Conservation (phyloP, 2,113 vertebrate genomes). For the Macroglossus sobrinus region DNA sequence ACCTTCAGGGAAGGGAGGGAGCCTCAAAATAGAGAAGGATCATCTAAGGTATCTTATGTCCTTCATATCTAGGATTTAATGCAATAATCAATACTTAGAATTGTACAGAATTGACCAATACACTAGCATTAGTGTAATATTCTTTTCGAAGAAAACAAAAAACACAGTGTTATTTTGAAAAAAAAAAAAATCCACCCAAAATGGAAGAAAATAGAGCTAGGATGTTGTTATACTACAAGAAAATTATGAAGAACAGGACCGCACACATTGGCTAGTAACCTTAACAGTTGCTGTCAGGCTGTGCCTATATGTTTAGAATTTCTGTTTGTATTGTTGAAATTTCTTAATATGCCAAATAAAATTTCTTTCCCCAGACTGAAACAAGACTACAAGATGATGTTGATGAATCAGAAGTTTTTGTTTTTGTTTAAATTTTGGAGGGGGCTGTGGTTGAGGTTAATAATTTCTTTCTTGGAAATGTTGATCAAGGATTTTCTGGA, state of each 20-base stretch:
- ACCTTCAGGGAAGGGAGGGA: background rate
- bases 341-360: background rate
- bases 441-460: background rate
- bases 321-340: constrained; percentile 25
- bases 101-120: background rate
- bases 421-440: background rate
- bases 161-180: background rate
- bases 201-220: background rate
- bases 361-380: background rate
- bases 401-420: background rate
- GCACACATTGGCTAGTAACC: background rate
- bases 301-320: background rate
- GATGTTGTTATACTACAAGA: background rate
- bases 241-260: background rate
- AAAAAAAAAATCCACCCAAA: background rate
- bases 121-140: background rate
- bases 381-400: background rate
- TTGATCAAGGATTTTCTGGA: constrained; percentile 39
- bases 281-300: background rate
- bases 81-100: background rate
- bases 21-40: background rate
- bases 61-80: background rate
- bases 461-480: constrained; percentile 36
- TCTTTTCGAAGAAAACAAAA: background rate
- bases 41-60: background rate